Evolutionary conservation across 2,113 vertebrate species (phyloP), one percentile per base, ranked within the genome.

Genomic region (Zapus hudsonius): DNA sequence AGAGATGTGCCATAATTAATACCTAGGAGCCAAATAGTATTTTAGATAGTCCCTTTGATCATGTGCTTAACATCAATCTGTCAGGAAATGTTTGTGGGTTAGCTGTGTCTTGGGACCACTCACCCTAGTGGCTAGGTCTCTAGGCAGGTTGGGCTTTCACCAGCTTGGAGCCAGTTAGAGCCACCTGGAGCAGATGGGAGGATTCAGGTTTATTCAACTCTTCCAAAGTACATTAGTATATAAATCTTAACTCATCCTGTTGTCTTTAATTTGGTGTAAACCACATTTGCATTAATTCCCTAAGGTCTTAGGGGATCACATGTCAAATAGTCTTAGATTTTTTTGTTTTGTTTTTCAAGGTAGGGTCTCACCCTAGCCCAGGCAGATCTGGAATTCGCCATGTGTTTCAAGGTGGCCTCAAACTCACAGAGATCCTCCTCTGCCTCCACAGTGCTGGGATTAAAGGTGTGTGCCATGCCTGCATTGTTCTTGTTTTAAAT

Each of bases 141-240:
- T 74, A 84, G 31, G 59, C 38, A 89, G 69, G 64, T 83, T 29
- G 84, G 87, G 29, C 31, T 87, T 69, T 80, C 79, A 64, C 57
- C 64, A 70, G 78, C 74, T 81, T 78, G 63, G 61, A 52, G 31
- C 33, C 67, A 84, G 64, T 84, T 67, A 67, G 23, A 67, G 42
- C 22, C 47, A 38, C 38, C 0, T 33, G 10, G 44, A 83, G 79
- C 67, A 84, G 74, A 76, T 85, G 40, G 36, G 27, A 76, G 25
- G 33, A 55, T 19, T 22, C 52, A 70, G 17, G 67, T 80, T 66
- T 63, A 78, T 13, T 70, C 13, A 33, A 5, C 25, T 38, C 23
- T 72, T 44, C 63, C 12, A 55, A 78, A 23, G 20, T 15, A 40
- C 13, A 55, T 29, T 64, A 80, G 59, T 73, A 63, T 69, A 73